These are phyloP conservation scores for Altica lythri DNA, from an alignment of 2,888 invertebrate species.

Conservation along the genomic window DNA sequence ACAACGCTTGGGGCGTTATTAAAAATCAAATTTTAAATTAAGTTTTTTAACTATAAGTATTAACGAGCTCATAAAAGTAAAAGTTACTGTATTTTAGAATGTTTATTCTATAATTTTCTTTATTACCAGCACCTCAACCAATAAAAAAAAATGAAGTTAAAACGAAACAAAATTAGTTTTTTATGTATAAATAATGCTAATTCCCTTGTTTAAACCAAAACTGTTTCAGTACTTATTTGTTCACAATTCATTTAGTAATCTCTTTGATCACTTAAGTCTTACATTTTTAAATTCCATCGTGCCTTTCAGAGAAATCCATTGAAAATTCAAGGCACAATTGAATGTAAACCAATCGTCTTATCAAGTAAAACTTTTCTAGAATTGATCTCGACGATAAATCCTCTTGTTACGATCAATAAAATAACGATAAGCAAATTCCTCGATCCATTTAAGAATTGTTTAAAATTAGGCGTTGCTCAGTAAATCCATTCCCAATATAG, in stretches of 20 bases:
- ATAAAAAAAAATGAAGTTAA: too few relatives aligned
- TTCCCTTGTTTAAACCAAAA: too few relatives aligned
- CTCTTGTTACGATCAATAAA: constrained; percentile 41
- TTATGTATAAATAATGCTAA: too few relatives aligned
- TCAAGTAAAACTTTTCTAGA: constrained; percentile 33
- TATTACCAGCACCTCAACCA: too few relatives aligned
- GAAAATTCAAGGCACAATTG: constrained; percentile 35
- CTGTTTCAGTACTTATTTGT: too few relatives aligned
- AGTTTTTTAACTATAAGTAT: too few relatives aligned
- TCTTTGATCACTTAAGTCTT: not conserved
- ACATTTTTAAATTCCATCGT: constrained; percentile 2
- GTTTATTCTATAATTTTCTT: too few relatives aligned
- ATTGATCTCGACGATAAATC: constrained; percentile 43
- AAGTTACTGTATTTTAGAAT: too few relatives aligned
- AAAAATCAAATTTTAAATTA: too few relatives aligned
- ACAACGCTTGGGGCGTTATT: too few relatives aligned
- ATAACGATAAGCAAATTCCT: constrained; percentile 45
- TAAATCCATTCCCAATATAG: constrained; percentile 38
- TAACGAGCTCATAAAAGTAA: too few relatives aligned
- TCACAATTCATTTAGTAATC: constrained; percentile 12
- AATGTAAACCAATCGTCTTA: constrained; percentile 34
- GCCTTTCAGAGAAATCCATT: constrained; percentile 20
- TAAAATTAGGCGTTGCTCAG: constrained; percentile 38
- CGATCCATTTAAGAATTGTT: constrained; percentile 40
- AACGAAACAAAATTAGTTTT: too few relatives aligned